Percentiles rank a stretch among this genome's conserved stretches.
These are phyloP conservation scores for Malachius bipustulatus DNA, from an alignment of 2,888 invertebrate genomes.

Conservation along the genomic window DNA sequence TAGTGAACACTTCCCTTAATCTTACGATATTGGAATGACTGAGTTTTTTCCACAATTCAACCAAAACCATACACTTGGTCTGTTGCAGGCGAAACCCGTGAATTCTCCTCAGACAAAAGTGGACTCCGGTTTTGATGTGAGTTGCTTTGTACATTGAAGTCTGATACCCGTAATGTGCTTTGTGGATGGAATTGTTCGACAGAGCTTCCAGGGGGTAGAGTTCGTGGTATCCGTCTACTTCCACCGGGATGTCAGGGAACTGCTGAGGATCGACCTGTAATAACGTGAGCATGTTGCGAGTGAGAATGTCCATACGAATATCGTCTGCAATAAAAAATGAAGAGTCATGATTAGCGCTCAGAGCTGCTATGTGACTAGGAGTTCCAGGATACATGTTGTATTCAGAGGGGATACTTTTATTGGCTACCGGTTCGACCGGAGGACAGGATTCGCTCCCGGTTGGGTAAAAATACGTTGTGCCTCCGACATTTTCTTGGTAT, in stretches of 20 bases:
- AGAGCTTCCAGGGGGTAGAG: constrained; percentile 72
- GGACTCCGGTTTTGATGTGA: constrained; percentile 72
- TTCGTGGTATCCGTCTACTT: constrained; percentile 84
- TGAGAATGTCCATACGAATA: constrained; percentile 64
- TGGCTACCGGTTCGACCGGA: constrained; percentile 21
- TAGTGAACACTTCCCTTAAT: constrained; percentile 84
- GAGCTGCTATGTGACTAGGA: constrained; percentile 46
- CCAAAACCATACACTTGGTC: constrained; percentile 70
- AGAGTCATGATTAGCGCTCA: constrained; percentile 40
- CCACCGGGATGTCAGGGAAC: constrained; percentile 68
- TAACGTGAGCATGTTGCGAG: constrained; percentile 59
- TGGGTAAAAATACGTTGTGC: constrained; percentile 89
- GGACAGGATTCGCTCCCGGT: constrained; percentile 40
- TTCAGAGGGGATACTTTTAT: constrained; percentile 32
- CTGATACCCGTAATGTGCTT: constrained; percentile 58
- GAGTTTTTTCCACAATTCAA: constrained; percentile 92
- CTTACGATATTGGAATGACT: constrained; percentile 91
- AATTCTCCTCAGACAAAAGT: constrained; percentile 76
- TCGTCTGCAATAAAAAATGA: constrained; percentile 79
- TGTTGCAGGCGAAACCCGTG: constrained; percentile 75
- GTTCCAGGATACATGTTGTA: constrained; percentile 54
- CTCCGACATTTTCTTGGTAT: constrained; percentile 80
- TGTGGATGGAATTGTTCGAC: constrained; percentile 42
- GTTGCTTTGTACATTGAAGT: constrained; percentile 85
- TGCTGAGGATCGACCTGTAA: constrained; percentile 60